Evolutionary conservation across 2,888 invertebrate genomes (phyloP).

Genomic region (Diarsia mendica): DNA sequence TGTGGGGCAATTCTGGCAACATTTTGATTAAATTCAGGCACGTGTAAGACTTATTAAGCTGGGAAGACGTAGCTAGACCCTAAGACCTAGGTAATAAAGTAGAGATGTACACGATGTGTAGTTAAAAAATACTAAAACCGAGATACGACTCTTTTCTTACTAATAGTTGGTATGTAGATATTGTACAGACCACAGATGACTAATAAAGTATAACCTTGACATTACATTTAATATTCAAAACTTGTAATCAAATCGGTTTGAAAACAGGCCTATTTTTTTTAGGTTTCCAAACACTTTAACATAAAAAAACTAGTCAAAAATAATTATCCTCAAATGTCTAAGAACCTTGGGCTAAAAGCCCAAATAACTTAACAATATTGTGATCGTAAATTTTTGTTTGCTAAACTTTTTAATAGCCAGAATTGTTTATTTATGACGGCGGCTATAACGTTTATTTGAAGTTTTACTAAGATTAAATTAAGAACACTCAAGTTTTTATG

Average conservation of each 20-base stretch:
- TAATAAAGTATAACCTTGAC: not conserved
- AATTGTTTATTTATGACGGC: constrained; percentile 66
- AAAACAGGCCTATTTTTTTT: not conserved
- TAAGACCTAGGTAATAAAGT: not conserved
- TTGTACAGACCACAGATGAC: not conserved
- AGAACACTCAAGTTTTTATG: constrained; percentile 37
- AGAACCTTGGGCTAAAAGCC: constrained; percentile 34
- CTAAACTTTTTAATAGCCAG: constrained; percentile 68
- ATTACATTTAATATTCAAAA: not conserved
- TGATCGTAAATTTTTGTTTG: constrained; percentile 65
- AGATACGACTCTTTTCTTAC: not conserved
- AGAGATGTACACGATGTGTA: not conserved
- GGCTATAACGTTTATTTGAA: constrained; percentile 51
- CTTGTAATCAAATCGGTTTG: not conserved
- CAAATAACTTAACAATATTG: constrained; percentile 67
- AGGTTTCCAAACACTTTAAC: constrained; percentile 18
- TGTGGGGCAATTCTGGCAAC: not conserved
- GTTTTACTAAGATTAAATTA: constrained; percentile 51
- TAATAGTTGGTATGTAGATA: not conserved
- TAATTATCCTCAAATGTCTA: constrained; percentile 29
- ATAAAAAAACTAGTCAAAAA: constrained; percentile 23
- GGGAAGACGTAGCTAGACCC: constrained; percentile 1
- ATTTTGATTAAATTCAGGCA: constrained; percentile 1
- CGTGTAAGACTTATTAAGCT: not conserved
- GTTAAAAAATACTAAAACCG: not conserved